phyloP scores from a whole-genome alignment of 2,113 vertebrate genomes.

The Rhegmatorhina hoffmannsi region DNA sequence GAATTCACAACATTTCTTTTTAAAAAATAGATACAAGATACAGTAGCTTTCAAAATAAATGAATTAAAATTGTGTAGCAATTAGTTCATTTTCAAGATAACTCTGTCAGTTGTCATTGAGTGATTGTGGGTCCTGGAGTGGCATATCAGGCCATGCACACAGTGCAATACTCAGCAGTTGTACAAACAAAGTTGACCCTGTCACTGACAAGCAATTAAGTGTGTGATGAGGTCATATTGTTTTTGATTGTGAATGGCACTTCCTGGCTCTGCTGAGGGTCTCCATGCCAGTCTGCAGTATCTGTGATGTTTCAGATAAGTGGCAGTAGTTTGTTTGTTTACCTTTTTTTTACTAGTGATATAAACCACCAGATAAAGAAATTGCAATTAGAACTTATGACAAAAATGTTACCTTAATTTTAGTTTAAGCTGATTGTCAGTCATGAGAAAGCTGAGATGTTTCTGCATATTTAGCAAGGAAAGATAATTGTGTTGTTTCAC shows the following conservation, averaged over 20 bases:
- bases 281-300: neutral
- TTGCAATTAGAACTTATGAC: neutral
- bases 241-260: conserved; percentile 12
- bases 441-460: neutral
- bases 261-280: conserved; percentile 8
- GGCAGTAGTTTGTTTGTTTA: neutral
- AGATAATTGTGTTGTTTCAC: neutral
- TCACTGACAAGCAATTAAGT: neutral
- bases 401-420: neutral
- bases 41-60: neutral
- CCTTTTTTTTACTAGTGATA: neutral
- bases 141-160: neutral
- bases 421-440: neutral
- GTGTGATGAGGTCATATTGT: neutral
- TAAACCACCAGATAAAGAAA: neutral
- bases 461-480: neutral
- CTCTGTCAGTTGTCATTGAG: neutral
- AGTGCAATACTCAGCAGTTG: neutral
- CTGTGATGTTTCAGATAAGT: neutral
- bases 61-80: neutral
- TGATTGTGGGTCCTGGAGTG: neutral
- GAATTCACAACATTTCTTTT: neutral
- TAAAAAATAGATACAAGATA: neutral
- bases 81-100: neutral
- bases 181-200: conserved; percentile 28